A percentile compares a stretch with the other conserved stretches of the same genome.
Evolutionary conservation across 2,113 vertebrate species (phyloP).

Genomic region (Tylochromis polylepis): DNA sequence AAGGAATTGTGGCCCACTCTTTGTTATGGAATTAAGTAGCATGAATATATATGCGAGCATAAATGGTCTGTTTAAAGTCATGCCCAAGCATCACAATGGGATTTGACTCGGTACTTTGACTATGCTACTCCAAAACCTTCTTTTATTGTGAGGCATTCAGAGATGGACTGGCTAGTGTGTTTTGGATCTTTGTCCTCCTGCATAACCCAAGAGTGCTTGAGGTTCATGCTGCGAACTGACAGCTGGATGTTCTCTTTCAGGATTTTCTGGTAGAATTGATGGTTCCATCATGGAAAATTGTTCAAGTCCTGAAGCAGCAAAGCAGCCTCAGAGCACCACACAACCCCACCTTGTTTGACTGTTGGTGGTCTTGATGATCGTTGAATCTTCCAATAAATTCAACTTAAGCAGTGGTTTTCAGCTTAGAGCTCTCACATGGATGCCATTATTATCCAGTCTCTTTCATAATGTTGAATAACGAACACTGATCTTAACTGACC

Average conservation of each 20-base stretch:
- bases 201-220: background rate
- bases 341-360: background rate
- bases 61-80: too few relatives aligned
- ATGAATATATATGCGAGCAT: too few relatives aligned
- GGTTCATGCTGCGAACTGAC: background rate
- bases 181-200: background rate
- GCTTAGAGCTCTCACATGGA: background rate
- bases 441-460: background rate
- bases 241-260: background rate
- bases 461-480: background rate
- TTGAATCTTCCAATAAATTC: background rate
- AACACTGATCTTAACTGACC: background rate
- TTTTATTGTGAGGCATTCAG: background rate
- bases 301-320: background rate
- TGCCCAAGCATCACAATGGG: too few relatives aligned
- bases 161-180: background rate
- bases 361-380: background rate
- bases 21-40: too few relatives aligned
- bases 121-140: background rate
- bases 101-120: background rate
- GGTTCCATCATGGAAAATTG: background rate
- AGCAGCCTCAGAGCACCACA: background rate
- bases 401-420: background rate
- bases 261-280: background rate
- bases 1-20: background rate